phyloP scores from a whole-genome alignment of 1,140 invertebrate genomes.

The Ceratoteleas bidentatus region DNA sequence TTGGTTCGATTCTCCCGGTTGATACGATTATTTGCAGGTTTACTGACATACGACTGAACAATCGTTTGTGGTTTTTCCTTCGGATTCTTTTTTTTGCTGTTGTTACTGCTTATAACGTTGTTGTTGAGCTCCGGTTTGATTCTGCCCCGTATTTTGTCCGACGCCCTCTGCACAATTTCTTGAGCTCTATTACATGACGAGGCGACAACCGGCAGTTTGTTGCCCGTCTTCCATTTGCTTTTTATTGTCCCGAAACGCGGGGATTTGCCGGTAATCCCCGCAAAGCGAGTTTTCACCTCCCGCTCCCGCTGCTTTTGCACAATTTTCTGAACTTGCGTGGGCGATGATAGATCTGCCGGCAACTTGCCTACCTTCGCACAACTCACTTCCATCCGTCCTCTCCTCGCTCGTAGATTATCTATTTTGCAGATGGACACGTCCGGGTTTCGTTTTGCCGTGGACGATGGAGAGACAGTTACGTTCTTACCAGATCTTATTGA shows the following conservation, averaged over 20 bases:
- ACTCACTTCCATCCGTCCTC: conserved; percentile 68
- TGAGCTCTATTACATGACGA: conserved; percentile 80
- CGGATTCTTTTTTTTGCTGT: conserved; percentile 52
- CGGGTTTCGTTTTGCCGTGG: conserved; percentile 22
- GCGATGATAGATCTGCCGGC: conserved; percentile 82
- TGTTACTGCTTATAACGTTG: conserved; percentile 31
- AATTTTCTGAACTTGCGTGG: conserved; percentile 83
- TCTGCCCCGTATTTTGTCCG: conserved; percentile 53
- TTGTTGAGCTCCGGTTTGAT: conserved; percentile 54
- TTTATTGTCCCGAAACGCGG: conserved; percentile 69
- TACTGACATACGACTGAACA: conserved; percentile 58
- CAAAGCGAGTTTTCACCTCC: conserved; percentile 64
- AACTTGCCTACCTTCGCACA: conserved; percentile 77
- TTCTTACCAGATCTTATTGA: conserved; percentile 18
- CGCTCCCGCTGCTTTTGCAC: conserved; percentile 76
- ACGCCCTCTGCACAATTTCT: conserved; percentile 74
- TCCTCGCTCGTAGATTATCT: conserved; percentile 57
- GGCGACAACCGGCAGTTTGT: conserved; percentile 79
- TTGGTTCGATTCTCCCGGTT: conserved; percentile 54
- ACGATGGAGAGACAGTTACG: conserved; percentile 10
- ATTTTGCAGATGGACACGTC: conserved; percentile 50
- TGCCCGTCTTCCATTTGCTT: conserved; percentile 71
- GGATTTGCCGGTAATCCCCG: conserved; percentile 73
- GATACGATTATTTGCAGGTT: conserved; percentile 65
- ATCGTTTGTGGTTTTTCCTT: conserved; percentile 69